Evolutionary conservation across 2,113 vertebrate genomes (phyloP), one percentile per base, ranked within the genome.

Genomic region (Cacatua alba): DNA sequence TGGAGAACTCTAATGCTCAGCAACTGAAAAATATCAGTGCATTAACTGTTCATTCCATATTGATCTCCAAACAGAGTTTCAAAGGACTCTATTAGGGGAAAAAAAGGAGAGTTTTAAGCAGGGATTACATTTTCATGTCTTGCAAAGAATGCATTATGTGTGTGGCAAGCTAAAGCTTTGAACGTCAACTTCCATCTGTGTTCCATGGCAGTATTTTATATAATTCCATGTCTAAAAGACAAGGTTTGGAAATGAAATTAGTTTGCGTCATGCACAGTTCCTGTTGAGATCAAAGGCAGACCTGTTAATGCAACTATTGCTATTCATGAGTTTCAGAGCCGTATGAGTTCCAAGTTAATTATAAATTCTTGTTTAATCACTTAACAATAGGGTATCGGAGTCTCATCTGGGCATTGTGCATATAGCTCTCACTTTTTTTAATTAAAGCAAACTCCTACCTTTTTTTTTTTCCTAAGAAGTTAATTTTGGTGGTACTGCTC

Each of bases 301-400:
- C 71, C 92, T 91, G 88, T 53, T 94, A 96, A 95, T 96, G 86
- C 91, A 94, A 78, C 96, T 96, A 92, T 92, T 92, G 95, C 91
- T 96, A 95, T 96, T 97, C 95, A 93, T 96, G 94, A 96, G 84
- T 87, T 92, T 95, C 83, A 43, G 87, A 89, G 83, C 65, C 1
- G 0, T 84, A 74, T 91, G 91, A 89, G 86, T 96, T 97, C 93
- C 95, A 79, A 86, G 92, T 95, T 97, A 96, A 95, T 97, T 96
- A 95, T 94, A 96, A 95, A 94, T 90, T 57, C 89, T 55, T 87
- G 62, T 94, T 96, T 95, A 96, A 96, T 97, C 91, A 86, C 82
- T 91, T 93, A 92, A 96, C 91, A 96, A 92, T 95, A 83, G 89
- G 89, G 62, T 86, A 95, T 95, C 49, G 3, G 79, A 76, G 76